Conservation (phyloP, 2,113 vertebrate species). For the Oryzias javanicus region DNA sequence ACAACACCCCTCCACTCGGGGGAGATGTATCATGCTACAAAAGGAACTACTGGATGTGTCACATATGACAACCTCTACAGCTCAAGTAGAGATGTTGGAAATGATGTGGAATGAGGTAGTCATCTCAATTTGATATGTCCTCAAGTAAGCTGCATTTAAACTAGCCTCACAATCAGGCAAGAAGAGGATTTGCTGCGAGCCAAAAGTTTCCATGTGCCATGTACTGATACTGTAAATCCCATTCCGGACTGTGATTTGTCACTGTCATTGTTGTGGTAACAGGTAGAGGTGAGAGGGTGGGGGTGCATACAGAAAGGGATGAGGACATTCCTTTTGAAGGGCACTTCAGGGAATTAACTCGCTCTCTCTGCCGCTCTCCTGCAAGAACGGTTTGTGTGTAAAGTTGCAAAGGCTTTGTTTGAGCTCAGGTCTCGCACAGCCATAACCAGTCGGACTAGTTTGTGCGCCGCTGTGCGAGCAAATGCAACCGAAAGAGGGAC, state of each 20-base stretch:
- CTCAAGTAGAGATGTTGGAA: conserved; percentile 5
- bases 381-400: conserved; percentile 18
- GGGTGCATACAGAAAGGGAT: background rate
- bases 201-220: conserved; percentile 35
- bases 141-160: conserved; percentile 48
- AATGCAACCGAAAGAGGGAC: background rate
- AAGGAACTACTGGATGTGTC: background rate
- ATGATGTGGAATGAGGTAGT: conserved; percentile 8
- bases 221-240: conserved; percentile 57
- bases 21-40: conserved; percentile 8
- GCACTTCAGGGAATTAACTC: conserved; percentile 27
- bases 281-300: conserved; percentile 33
- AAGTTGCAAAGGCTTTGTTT: conserved; percentile 39
- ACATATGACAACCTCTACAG: conserved; percentile 4
- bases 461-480: background rate
- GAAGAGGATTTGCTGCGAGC: conserved; percentile 58
- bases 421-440: conserved; percentile 7
- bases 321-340: conserved; percentile 50
- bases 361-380: background rate
- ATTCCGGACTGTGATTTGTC: conserved; percentile 58
- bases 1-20: background rate
- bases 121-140: conserved; percentile 20
- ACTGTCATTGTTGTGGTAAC: conserved; percentile 65
- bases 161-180: conserved; percentile 41
- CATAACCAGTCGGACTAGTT: conserved; percentile 67